Evolutionary conservation across 64 coral and sea anemone species (phyloP).

Genomic region (Actinia equina): DNA sequence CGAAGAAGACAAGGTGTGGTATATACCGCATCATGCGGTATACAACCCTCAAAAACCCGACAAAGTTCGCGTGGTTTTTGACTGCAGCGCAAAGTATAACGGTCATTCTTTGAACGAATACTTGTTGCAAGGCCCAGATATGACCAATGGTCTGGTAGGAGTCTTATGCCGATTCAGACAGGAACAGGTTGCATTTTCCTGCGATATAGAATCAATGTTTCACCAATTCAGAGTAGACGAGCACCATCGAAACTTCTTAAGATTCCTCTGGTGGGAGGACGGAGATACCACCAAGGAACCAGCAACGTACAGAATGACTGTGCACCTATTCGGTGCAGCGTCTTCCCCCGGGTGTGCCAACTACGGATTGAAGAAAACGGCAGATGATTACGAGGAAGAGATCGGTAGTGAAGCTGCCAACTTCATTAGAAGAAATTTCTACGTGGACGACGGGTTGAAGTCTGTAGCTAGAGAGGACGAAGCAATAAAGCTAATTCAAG

Average conservation of each 20-base stretch:
- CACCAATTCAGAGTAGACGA: conserved; percentile 40
- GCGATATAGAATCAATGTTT: conserved; percentile 57
- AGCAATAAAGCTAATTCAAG: conserved; percentile 34
- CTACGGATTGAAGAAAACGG: conserved; percentile 37
- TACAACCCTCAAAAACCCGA: conserved; percentile 32
- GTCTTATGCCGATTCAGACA: conserved; percentile 53
- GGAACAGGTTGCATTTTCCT: background rate
- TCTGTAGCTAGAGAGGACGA: no score
- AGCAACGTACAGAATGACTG: conserved; percentile 35
- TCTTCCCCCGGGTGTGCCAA: conserved; percentile 50
- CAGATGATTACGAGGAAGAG: conserved; percentile 16
- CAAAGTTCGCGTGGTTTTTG: conserved; percentile 26
- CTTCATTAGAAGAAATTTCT: conserved; percentile 30
- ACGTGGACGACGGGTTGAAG: conserved; percentile 48
- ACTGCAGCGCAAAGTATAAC: background rate
- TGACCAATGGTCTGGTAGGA: conserved; percentile 38
- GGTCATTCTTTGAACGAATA: conserved; percentile 21
- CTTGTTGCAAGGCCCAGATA: conserved; percentile 32
- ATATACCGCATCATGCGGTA: conserved; percentile 46
- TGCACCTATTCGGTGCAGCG: conserved; percentile 44
- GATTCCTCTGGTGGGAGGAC: conserved; percentile 57
- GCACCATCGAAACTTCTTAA: conserved; percentile 25
- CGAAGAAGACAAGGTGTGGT: conserved; percentile 31
- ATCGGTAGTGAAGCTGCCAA: conserved; percentile 16
- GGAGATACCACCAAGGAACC: conserved; percentile 7